Evolutionary conservation across 23 tunicate genomes (phyloP).

Genomic region (Ascidia mentula): DNA sequence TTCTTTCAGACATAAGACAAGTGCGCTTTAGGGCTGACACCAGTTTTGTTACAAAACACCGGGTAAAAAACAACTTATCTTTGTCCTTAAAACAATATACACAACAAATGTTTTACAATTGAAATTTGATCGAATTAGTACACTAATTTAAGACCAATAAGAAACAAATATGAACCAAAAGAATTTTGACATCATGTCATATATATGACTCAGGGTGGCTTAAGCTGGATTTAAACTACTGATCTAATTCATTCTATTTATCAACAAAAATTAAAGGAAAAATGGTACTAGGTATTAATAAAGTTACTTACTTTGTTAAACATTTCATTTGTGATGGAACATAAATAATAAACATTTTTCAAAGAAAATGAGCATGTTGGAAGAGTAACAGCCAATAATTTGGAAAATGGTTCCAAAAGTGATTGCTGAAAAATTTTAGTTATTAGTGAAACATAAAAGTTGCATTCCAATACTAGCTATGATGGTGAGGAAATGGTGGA

Average conservation of each 20-base stretch:
- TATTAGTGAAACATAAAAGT: too few species aligned
- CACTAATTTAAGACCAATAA: too few species aligned
- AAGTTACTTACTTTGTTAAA: constrained; percentile 67
- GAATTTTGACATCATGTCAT: too few species aligned
- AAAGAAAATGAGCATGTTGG: constrained; percentile 40
- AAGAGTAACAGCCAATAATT: constrained; percentile 32
- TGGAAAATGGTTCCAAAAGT: constrained; percentile 67
- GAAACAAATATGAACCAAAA: too few species aligned
- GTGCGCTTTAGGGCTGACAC: constrained; percentile 35
- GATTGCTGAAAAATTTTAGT: constrained; percentile 65
- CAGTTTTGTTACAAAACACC: constrained; percentile 30
- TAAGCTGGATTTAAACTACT: too few species aligned
- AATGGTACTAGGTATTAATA: too few species aligned
- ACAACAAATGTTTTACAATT: too few species aligned
- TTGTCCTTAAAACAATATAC: constrained; percentile 32
- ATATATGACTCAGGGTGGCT: too few species aligned
- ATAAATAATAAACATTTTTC: constrained; percentile 37
- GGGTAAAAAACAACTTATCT: constrained; percentile 43
- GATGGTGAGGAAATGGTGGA: too few species aligned
- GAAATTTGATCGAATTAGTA: not conserved
- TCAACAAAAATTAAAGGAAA: too few species aligned
- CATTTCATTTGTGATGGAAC: constrained; percentile 24
- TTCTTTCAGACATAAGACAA: constrained; percentile 9
- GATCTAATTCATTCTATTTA: too few species aligned
- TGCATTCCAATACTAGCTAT: too few species aligned